These are phyloP conservation scores for Xestia xanthographa DNA, from an alignment of 2,888 invertebrate genomes.

Conservation along the genomic window DNA sequence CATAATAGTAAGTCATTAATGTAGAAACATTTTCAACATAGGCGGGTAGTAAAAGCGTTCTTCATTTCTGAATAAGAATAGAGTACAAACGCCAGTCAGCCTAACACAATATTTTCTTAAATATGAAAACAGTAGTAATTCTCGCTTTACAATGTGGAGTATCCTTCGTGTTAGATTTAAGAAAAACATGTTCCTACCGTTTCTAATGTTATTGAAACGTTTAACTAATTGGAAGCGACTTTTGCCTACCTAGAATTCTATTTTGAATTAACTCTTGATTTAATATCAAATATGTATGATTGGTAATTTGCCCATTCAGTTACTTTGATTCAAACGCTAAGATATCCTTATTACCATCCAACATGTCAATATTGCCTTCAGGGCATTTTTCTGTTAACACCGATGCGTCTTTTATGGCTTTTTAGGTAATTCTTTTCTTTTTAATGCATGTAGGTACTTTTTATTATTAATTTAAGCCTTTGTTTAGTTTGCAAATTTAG, in stretches of 20 bases:
- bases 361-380: too few species aligned
- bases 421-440: too few species aligned
- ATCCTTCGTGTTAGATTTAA: conserved; percentile 13
- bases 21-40: background rate
- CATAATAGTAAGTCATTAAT: background rate
- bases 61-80: conserved; percentile 29
- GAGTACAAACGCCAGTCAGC: conserved; percentile 3
- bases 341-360: too few species aligned
- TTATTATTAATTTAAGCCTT: too few species aligned
- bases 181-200: conserved; percentile 32
- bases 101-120: conserved; percentile 47
- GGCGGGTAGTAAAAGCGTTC: background rate
- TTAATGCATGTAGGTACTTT: too few species aligned
- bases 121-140: conserved; percentile 37
- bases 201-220: conserved; percentile 28
- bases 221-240: conserved; percentile 3
- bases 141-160: background rate
- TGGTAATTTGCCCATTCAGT: background rate
- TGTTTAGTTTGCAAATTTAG: too few species aligned
- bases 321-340: background rate
- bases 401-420: too few species aligned
- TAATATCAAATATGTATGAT: background rate
- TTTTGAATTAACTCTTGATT: background rate
- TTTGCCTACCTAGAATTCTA: background rate
- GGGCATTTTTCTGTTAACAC: too few species aligned